Conservation (phyloP, 2,797 vertebrate species). For the Balearica regulorum region DNA sequence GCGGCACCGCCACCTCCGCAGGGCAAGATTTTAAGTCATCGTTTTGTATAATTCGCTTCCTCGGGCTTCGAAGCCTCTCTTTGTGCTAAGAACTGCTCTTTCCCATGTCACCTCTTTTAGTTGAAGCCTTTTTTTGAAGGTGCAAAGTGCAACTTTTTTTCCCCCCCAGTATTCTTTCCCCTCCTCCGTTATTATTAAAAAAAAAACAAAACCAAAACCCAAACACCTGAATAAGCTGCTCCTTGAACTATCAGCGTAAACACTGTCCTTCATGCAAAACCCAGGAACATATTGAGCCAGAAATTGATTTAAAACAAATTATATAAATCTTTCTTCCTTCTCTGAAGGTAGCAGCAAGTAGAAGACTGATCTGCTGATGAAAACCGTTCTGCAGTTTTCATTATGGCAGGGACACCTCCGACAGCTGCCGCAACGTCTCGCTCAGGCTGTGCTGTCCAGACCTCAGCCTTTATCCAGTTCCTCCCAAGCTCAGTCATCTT, state of each 20-base stretch:
- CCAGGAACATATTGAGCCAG: background rate
- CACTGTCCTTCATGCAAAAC: background rate
- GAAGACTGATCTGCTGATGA: background rate
- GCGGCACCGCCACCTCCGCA: background rate
- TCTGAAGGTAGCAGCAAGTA: background rate
- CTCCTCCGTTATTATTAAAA: background rate
- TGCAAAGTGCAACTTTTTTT: background rate
- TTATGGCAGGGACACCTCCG: background rate
- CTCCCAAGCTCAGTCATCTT: background rate
- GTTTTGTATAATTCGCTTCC: background rate
- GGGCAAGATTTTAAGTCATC: fast-evolving
- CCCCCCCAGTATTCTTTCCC: background rate
- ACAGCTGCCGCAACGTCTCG: background rate
- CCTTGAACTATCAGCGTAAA: background rate
- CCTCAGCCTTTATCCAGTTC: background rate
- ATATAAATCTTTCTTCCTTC: background rate
- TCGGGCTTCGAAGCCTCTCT: background rate
- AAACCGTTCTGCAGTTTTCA: background rate
- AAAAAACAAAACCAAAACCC: background rate
- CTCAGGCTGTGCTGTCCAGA: background rate
- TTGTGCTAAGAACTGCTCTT: background rate
- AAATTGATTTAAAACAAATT: background rate
- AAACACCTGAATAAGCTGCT: background rate
- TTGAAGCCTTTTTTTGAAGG: background rate
- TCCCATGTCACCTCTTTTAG: background rate